phyloP scores from a whole-genome alignment of 2,113 vertebrate genomes.

The Cettia cetti region DNA sequence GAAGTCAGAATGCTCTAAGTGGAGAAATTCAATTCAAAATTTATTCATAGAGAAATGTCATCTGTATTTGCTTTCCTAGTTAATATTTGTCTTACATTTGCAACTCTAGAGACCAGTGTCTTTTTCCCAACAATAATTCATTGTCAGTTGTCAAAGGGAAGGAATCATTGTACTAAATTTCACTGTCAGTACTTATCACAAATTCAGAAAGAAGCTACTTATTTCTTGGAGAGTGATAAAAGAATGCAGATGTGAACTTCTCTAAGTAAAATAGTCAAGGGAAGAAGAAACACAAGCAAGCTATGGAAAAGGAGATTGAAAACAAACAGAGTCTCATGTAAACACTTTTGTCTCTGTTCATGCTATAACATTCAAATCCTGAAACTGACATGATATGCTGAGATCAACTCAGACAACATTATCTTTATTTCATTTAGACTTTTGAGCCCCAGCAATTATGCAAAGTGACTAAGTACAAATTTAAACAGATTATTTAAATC shows the following conservation, averaged over 20 bases:
- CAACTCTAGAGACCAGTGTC: neutral
- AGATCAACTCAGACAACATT: neutral
- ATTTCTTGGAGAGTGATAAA: neutral
- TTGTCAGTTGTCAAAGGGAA: neutral
- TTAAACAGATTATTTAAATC: neutral
- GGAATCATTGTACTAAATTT: neutral
- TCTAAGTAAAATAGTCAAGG: neutral
- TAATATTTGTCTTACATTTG: neutral
- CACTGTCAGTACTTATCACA: neutral
- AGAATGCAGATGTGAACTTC: neutral
- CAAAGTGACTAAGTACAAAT: neutral
- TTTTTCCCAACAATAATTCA: neutral
- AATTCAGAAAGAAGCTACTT: neutral
- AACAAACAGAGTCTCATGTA: neutral
- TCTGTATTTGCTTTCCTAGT: neutral
- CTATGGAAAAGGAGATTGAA: neutral
- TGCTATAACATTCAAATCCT: neutral
- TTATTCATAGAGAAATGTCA: neutral
- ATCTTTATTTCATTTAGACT: neutral
- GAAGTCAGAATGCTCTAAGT: neutral
- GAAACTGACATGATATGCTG: neutral
- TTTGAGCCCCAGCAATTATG: neutral
- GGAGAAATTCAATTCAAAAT: neutral
- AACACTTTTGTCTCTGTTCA: neutral
- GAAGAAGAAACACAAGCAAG: neutral